Base-by-base conservation (phyloP, 2,888 invertebrate genomes). In the Volucella inflata region DNA sequence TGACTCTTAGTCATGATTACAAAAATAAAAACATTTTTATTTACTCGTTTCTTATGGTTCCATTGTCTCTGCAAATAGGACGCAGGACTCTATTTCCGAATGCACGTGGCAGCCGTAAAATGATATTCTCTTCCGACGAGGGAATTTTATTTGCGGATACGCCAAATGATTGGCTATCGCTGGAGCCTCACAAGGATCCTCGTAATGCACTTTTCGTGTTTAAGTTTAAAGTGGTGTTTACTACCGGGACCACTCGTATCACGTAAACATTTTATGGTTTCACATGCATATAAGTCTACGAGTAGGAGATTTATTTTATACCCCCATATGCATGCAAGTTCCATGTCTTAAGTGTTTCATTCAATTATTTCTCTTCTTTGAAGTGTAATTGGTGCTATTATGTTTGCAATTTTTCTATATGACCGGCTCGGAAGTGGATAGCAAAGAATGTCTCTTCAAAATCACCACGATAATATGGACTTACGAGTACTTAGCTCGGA, bases 131-230 rank as follows among this genome's bases (percentile, higher is more conserved):
- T 57, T 42, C 17, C 12, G 40, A 48, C 14, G 53, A 38, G 64
- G 55, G 53, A 46, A 46, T 75, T 75, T 76, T 62, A 75, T 81
- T 71, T 81, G 50, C 76, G 42, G 38, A 62, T 62, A 68, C 60
- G 51, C 53, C 67, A 76, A 80, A 68, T 62, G 60, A 85, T 85
- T 77, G 85, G 51, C 85, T 81, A 85, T 67, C 57, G 68, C 51
- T 17, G 42, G 59, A 38, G 46, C 30, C 30, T 6, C 30, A 30
- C 30, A 68, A 72, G 55, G 36, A 71, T 67, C 60, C 50, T 60
- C 72, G 80, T 85, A 85, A 85, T 85, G 85, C 85, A 85, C 71
- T 85, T 85, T 80, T 85, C 80, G 51, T 85, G 85, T 85, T 81
- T 40, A 68, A 80, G 48, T 85, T 85, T 81, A 80, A 85, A 85